Conservation (phyloP, 2,797 vertebrate genomes). For the Euthynnus affinis region DNA sequence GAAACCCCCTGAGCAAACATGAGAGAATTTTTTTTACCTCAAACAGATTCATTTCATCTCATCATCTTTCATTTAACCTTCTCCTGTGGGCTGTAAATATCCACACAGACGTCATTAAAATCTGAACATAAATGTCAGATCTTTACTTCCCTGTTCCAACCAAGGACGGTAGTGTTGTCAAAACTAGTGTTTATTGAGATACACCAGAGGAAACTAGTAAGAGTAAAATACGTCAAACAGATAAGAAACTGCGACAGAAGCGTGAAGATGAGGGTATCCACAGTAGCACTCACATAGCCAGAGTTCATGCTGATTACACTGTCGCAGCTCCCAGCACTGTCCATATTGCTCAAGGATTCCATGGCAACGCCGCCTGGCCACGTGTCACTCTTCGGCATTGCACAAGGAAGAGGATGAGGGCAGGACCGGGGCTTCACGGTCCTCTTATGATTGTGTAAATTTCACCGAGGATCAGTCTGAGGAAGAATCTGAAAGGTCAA, state of each 20-base stretch:
- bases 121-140: slow-evolving; percentile 3
- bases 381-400: slow-evolving; percentile 90
- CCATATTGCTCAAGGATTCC: slow-evolving; percentile 81
- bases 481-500: slow-evolving; percentile 44
- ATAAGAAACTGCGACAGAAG: neutral
- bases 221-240: neutral
- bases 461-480: slow-evolving; percentile 20
- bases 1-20: slow-evolving; percentile 24
- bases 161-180: neutral
- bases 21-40: slow-evolving; percentile 9
- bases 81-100: neutral
- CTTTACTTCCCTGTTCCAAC: slow-evolving; percentile 13
- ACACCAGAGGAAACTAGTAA: neutral
- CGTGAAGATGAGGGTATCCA: slow-evolving; percentile 5
- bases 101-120: neutral
- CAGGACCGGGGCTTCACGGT: slow-evolving; percentile 24
- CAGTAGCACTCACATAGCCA: slow-evolving; percentile 80
- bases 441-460: slow-evolving; percentile 35
- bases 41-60: slow-evolving; percentile 34
- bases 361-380: slow-evolving; percentile 86
- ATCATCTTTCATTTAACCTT: slow-evolving; percentile 1
- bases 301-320: slow-evolving; percentile 91
- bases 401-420: slow-evolving; percentile 66
- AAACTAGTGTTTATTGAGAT: neutral
- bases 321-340: slow-evolving; percentile 89